Base-by-base conservation (phyloP, 2,888 invertebrate species). In the Aphodius granarius region DNA sequence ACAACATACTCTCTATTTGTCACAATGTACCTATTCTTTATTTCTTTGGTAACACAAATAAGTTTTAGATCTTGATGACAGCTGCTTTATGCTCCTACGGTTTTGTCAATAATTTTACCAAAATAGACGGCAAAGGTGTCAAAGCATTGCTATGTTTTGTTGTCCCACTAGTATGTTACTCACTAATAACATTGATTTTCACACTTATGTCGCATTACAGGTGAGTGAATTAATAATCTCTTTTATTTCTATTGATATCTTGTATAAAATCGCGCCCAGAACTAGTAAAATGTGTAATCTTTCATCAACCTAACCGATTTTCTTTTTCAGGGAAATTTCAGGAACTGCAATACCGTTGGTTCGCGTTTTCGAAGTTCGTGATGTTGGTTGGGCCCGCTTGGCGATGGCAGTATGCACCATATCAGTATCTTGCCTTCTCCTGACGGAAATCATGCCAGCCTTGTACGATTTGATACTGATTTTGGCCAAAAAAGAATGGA, bases 401-500 rank as follows among this genome's bases (percentile, higher is more conserved):
- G 86, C 90, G 6, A 87, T 91, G 78, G 91, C 91, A 1, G 89
- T 89, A 0, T 89, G 90, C 19, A 91, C 91, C 0, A 90, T 92
- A 2, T 89, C 89, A 16, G 90, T 91, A 0, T 88, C 90, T 15
- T 90, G 90, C 71, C 84, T 92, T n/a, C 89, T 91, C n/a, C 84
- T 92, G 75, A 91, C 91, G 2, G 91, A 92, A 84, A 88, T 91
- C 0, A 89, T 91, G 77, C 91, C 91, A 0, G 84, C 89, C 73
- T 87, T 91, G 16, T 91, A 90, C 81, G 87, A 87, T 4, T 86
- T 90, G 4, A 86, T 92, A 19, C 90, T 91, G 17, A 86, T 87
- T 18, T 83, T 92, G 75, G 90, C 91, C 0, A 90, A 90, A 9
- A 90, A 90, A 0, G 91, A 91, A 80, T 91, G 91, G 91, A 89